Conservation (phyloP, 2,113 vertebrate species). For the Motacilla alba region DNA sequence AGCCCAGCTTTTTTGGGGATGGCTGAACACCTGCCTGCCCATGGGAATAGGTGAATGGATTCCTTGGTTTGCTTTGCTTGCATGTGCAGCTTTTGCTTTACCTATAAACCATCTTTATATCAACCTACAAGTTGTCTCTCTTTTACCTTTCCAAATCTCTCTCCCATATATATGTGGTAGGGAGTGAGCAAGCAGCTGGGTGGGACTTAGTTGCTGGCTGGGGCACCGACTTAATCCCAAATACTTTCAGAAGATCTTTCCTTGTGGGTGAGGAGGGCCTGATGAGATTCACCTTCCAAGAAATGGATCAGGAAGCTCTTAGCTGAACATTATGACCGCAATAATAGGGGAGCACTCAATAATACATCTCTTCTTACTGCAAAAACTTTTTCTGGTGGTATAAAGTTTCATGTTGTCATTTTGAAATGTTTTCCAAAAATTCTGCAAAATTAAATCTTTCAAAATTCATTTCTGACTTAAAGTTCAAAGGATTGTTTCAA, state of each 20-base stretch:
- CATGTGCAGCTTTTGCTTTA: neutral
- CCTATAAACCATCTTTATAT: neutral
- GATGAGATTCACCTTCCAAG: neutral
- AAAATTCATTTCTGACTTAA: neutral
- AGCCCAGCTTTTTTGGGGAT: neutral
- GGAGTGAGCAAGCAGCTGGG: rapidly evolving
- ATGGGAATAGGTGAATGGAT: neutral
- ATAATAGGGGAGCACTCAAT: neutral
- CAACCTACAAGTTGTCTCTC: neutral
- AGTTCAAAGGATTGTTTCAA: neutral
- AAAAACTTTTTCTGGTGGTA: neutral
- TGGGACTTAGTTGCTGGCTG: neutral
- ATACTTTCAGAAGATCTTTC: neutral
- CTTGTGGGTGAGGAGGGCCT: neutral
- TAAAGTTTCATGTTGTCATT: neutral
- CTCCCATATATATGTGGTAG: too few relatives aligned
- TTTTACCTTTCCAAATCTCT: neutral
- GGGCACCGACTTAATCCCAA: neutral
- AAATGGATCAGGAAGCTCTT: neutral
- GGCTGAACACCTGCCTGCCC: neutral
- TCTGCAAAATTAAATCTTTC: neutral
- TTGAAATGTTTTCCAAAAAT: neutral
- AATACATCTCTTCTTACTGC: neutral
- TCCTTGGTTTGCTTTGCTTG: neutral
- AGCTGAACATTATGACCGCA: neutral